These are phyloP conservation scores for Chaetophractus vellerosus DNA, from an alignment of 2,797 vertebrate genomes.

Conservation along the genomic window DNA sequence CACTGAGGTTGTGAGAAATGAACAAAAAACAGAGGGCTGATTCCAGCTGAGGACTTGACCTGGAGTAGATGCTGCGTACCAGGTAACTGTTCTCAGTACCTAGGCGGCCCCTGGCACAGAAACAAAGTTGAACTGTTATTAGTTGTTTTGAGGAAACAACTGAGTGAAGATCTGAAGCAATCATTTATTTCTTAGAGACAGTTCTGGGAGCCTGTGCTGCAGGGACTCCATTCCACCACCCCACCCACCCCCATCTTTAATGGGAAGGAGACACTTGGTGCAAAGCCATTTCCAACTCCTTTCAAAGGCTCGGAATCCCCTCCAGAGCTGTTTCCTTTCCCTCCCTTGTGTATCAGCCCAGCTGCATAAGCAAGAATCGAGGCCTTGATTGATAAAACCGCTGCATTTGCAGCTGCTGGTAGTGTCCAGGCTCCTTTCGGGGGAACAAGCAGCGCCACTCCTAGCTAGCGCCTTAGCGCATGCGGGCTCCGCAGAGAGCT, in stretches of 20 bases:
- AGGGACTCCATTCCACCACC: not conserved
- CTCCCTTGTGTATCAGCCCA: not conserved
- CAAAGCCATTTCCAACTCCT: not conserved
- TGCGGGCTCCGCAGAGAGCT: no score
- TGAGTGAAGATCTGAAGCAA: not conserved
- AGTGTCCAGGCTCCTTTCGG: not conserved
- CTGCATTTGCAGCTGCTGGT: fast-evolving
- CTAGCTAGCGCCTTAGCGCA: no score
- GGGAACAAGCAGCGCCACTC: no score
- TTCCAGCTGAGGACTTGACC: fast-evolving
- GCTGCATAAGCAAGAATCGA: not conserved
- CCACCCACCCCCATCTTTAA: not conserved
- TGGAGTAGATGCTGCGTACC: not conserved
- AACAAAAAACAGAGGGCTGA: not conserved
- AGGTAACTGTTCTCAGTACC: not conserved
- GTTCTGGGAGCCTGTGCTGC: not conserved
- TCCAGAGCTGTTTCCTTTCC: not conserved
- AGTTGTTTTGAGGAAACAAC: not conserved
- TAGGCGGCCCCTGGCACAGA: not conserved
- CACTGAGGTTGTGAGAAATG: not conserved
- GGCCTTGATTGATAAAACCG: not conserved
- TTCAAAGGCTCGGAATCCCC: not conserved
- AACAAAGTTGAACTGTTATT: not conserved
- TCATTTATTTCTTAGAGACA: not conserved
- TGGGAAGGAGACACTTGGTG: not conserved